Conservation (phyloP, 2,113 vertebrate species). For the Perognathus longimembris region DNA sequence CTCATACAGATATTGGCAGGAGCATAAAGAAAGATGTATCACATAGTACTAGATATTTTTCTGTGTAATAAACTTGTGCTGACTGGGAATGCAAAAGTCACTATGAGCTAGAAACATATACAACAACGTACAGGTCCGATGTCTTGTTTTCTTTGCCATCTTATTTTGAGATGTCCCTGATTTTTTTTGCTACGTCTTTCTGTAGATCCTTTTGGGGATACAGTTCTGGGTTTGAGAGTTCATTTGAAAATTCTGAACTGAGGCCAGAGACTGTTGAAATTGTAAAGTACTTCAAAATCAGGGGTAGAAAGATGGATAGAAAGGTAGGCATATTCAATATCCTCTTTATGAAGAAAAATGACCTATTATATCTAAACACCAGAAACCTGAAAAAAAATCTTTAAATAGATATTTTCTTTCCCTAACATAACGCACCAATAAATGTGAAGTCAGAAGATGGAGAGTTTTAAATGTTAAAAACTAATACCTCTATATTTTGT, state of each 20-base stretch:
- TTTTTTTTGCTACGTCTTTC: not conserved
- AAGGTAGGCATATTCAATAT: not conserved
- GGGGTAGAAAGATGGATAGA: not conserved
- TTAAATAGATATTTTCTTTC: not conserved
- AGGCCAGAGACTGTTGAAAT: not conserved
- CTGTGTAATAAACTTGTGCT: constrained; percentile 32
- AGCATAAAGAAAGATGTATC: constrained; percentile 55
- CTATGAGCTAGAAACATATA: not conserved
- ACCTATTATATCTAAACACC: not conserved
- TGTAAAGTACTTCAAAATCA: not conserved
- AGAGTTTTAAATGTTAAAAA: not conserved
- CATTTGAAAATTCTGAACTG: too few species aligned
- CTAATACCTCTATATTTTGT: not conserved
- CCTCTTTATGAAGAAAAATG: not conserved
- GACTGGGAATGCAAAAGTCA: not conserved
- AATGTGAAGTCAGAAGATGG: not conserved
- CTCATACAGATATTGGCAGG: constrained; percentile 23
- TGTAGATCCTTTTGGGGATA: not conserved
- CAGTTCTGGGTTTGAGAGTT: not conserved
- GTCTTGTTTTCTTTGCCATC: not conserved
- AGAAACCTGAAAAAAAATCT: not conserved
- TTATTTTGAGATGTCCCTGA: not conserved
- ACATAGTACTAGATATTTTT: constrained; percentile 9
- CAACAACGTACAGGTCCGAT: rapidly evolving
- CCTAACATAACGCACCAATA: not conserved